phyloP scores from a whole-genome alignment of 2,888 invertebrate species.

The Parelbella ahira region DNA sequence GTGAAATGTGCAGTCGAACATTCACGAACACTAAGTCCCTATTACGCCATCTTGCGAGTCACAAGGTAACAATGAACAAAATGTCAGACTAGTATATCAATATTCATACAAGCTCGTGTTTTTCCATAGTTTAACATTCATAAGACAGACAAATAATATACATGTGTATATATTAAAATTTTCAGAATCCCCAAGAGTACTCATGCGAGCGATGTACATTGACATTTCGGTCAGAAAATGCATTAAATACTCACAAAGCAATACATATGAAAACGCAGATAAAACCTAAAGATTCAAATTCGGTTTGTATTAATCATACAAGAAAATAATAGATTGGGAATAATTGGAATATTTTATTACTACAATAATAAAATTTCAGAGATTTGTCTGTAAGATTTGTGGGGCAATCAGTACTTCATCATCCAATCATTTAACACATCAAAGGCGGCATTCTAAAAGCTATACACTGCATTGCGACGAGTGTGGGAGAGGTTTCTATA shows the following conservation, averaged over 20 bases:
- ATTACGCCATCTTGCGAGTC: slow-evolving; percentile 42
- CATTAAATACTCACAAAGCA: slow-evolving; percentile 33
- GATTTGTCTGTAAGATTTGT: slow-evolving; percentile 52
- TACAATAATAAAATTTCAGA: too few relatives aligned
- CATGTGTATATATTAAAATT: too few relatives aligned
- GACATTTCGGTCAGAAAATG: slow-evolving; percentile 35
- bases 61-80: too few relatives aligned
- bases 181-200: slow-evolving; percentile 29
- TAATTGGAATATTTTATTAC: too few relatives aligned
- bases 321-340: too few relatives aligned
- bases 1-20: slow-evolving; percentile 44
- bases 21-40: slow-evolving; percentile 32
- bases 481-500: slow-evolving; percentile 59
- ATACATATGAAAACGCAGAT: too few relatives aligned
- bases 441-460: slow-evolving; percentile 52
- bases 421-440: slow-evolving; percentile 51
- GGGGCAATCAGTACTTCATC: slow-evolving; percentile 41
- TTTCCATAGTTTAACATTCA: too few relatives aligned
- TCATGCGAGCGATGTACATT: slow-evolving; percentile 40
- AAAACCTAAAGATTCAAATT: too few relatives aligned
- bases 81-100: too few relatives aligned
- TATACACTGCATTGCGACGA: slow-evolving; percentile 43
- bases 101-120: too few relatives aligned
- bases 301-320: too few relatives aligned
- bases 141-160: too few relatives aligned